Evolutionary conservation across 2,113 vertebrate genomes (phyloP), one percentile per base, ranked within the genome.

Genomic region (Onychorhynchus coronatus): DNA sequence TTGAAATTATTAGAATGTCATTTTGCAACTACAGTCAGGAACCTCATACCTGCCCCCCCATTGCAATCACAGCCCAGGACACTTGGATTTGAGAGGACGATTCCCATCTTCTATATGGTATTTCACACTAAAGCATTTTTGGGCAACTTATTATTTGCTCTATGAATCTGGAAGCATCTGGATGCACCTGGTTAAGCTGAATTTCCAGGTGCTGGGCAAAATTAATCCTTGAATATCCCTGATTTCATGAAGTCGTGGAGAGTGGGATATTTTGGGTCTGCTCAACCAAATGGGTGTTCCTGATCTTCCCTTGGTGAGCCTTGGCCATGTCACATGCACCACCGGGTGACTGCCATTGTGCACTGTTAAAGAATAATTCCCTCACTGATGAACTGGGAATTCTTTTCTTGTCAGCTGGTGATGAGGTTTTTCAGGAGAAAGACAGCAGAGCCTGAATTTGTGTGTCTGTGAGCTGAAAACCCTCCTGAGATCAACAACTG

Each of bases 301-400:
- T 61, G 62, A 25, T 50, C 22, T 7, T 56, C 44, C 44, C 25
- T 41, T 49, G 68, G 37, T 1, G 12, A 91, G 13, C 19, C 24
- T 31, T 50, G 70, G 12, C 11, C 12, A 11, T 56, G 37, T 5
- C 67, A 18, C 1, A 12, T 12, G 24, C 21, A 2, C 6, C 52
- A 35, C 23, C 58, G 31, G 44, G 41, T 1, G 3, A n/a, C 59
- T 11, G 46, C 22, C 18, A 15, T 2, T 0, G 0, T 20, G 13
- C 5, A 10, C 59, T 92, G 62, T 44, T 30, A 3, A 33, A 28
- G 35, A 52, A 20, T 3, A 47, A 55, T 75, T 75, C 59, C 44
- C 28, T 41, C 42, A 19, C 39, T 50, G 9, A 7, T 9, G 22
- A 74, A 11, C 42, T 21, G 35, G 55, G 39, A 67, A 13, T 39